These are phyloP conservation scores for Apamea sordens DNA, from an alignment of 2,888 invertebrate genomes.

Conservation along the genomic window DNA sequence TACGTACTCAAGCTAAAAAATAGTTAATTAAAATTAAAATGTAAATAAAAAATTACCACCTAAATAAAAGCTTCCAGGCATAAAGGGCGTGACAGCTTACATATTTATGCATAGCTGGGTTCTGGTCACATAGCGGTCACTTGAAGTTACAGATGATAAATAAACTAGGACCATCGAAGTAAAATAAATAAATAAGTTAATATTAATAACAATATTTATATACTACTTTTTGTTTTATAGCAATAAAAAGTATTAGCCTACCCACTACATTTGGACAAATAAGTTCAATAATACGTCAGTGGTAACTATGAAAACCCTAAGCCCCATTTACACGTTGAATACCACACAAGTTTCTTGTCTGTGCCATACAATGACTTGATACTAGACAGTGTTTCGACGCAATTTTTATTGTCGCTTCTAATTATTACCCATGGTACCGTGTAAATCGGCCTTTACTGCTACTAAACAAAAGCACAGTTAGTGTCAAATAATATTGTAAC, in stretches of 20 bases:
- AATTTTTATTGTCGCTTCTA: not conserved
- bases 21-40: too few relatives aligned
- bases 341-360: not conserved
- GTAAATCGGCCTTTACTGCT: not conserved
- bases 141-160: too few relatives aligned
- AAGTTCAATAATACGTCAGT: not conserved
- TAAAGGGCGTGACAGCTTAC: too few relatives aligned
- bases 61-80: too few relatives aligned
- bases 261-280: not conserved
- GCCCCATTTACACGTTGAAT: not conserved
- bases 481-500: not conserved
- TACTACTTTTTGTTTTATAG: too few relatives aligned
- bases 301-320: not conserved
- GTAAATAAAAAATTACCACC: too few relatives aligned
- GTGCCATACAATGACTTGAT: not conserved
- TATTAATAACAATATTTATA: too few relatives aligned
- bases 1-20: too few relatives aligned
- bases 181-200: too few relatives aligned
- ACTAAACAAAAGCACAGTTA: not conserved
- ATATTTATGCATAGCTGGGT: too few relatives aligned
- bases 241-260: not conserved
- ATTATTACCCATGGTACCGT: not conserved
- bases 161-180: too few relatives aligned
- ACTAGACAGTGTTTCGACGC: not conserved
- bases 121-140: too few relatives aligned